These are phyloP conservation scores for Enteromius radiatus DNA, from an alignment of 2,797 vertebrate species.

Conservation along the genomic window DNA sequence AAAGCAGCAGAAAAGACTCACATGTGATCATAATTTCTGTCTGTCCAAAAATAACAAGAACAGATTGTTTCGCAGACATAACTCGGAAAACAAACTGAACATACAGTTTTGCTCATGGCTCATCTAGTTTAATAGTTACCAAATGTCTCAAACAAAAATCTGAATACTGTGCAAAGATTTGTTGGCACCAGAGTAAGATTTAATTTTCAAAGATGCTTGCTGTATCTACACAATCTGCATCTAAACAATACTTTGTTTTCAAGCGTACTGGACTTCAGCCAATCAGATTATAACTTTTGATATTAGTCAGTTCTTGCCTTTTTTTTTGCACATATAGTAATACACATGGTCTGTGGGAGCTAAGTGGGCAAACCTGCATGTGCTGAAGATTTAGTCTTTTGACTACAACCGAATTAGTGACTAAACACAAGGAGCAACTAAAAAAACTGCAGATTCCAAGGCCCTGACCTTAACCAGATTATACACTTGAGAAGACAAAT, in stretches of 20 bases:
- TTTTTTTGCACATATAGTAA: background rate
- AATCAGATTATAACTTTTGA: background rate
- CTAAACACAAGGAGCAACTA: background rate
- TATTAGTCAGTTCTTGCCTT: background rate
- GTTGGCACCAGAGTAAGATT: background rate
- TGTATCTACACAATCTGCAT: background rate
- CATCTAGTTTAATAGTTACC: background rate
- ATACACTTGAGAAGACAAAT: conserved; percentile 16
- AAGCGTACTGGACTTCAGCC: background rate
- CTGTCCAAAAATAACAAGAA: background rate
- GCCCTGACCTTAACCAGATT: conserved; percentile 27
- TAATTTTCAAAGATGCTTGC: background rate
- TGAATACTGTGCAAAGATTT: background rate
- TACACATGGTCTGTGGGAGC: background rate
- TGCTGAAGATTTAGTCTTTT: background rate
- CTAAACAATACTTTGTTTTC: background rate
- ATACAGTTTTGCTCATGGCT: background rate
- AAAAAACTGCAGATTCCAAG: background rate
- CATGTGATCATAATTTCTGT: background rate
- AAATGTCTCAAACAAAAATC: background rate
- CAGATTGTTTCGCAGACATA: background rate
- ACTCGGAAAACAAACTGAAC: background rate
- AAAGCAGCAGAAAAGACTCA: background rate
- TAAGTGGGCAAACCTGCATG: background rate
- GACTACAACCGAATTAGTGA: background rate